Evolutionary conservation across 2,113 vertebrate genomes (phyloP).

Genomic region (Gambusia affinis): DNA sequence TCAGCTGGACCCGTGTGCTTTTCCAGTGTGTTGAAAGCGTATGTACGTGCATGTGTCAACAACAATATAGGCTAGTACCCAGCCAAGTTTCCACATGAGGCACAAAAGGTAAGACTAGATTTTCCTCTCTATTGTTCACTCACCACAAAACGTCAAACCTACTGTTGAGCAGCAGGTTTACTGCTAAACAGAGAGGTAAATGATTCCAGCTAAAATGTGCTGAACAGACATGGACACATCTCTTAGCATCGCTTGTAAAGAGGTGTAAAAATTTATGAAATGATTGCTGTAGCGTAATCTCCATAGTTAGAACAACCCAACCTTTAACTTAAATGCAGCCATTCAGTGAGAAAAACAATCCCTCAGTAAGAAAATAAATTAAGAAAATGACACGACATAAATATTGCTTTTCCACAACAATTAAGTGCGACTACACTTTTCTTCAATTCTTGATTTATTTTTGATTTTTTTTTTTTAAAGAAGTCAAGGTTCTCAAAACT

Average conservation of each 20-base stretch:
- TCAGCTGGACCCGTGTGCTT: constrained; percentile 39
- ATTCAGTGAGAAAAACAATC: not conserved
- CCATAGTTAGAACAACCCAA: not conserved
- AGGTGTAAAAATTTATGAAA: not conserved
- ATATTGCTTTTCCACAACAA: no score
- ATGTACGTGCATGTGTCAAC: constrained; percentile 30
- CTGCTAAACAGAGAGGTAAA: not conserved
- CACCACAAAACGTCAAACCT: not conserved
- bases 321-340: not conserved
- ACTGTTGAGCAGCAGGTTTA: not conserved
- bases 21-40: constrained; percentile 23
- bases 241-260: not conserved
- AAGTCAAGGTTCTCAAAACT: no score
- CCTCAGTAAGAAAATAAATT: no score
- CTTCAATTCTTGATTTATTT: not conserved
- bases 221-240: not conserved
- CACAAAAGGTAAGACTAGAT: constrained; percentile 2
- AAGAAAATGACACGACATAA: no score
- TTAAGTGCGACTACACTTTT: not conserved
- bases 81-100: not conserved
- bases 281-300: not conserved
- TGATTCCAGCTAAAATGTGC: not conserved
- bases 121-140: constrained; percentile 37
- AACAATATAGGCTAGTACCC: constrained; percentile 52
- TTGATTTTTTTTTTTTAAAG: not conserved